These are phyloP conservation scores for Pygoscelis antarcticus DNA, from an alignment of 2,113 vertebrate species.

Conservation along the genomic window DNA sequence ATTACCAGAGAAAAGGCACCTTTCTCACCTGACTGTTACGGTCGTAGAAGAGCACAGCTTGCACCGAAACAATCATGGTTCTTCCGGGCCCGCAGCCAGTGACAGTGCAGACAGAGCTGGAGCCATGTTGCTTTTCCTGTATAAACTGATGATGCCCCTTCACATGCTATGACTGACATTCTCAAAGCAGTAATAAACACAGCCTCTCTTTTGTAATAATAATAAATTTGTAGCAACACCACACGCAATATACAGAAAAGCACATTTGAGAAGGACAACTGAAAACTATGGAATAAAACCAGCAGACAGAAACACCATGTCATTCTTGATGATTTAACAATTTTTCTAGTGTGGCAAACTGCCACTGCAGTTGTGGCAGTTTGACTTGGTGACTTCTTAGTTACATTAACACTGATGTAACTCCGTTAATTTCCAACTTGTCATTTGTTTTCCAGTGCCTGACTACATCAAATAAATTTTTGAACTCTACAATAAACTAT, in stretches of 20 bases:
- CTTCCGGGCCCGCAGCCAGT: not conserved
- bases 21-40: not conserved
- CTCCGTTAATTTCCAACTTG: not conserved
- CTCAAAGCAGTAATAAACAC: not conserved
- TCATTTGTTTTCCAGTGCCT: not conserved
- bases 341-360: not conserved
- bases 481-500: not conserved
- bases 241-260: not conserved
- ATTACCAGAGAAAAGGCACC: not conserved
- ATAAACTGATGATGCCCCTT: not conserved
- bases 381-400: not conserved
- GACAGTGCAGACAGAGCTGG: not conserved
- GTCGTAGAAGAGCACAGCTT: not conserved
- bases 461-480: not conserved
- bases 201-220: not conserved
- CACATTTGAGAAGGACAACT: not conserved
- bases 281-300: not conserved
- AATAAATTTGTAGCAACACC: not conserved
- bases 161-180: not conserved
- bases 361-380: not conserved
- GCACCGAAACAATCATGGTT: fast-evolving
- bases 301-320: not conserved
- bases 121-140: fast-evolving
- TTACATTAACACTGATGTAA: not conserved
- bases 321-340: not conserved